Percentiles rank a stretch among this genome's conserved stretches.
Evolutionary conservation across 2,113 vertebrate species (phyloP).

Genomic region (Parus major): DNA sequence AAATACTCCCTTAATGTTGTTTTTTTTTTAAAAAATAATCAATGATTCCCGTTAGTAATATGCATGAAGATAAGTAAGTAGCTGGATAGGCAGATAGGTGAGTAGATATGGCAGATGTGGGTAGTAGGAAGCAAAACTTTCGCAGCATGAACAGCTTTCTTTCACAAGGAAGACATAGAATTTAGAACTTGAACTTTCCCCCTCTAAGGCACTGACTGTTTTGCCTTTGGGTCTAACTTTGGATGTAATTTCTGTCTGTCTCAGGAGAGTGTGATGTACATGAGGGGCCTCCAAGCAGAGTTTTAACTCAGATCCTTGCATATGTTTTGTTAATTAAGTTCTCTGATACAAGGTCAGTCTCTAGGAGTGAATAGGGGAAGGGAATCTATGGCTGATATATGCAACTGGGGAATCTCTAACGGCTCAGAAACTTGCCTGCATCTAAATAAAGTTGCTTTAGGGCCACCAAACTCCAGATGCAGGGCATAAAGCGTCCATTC

Average conservation of each 20-base stretch:
- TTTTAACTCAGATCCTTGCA: neutral
- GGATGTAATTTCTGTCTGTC: neutral
- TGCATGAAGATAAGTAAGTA: neutral
- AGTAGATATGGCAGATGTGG: neutral
- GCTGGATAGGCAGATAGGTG: neutral
- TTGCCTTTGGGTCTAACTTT: neutral
- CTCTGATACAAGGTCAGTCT: neutral
- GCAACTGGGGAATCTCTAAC: neutral
- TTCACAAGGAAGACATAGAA: neutral
- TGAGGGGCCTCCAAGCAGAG: neutral
- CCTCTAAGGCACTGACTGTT: neutral
- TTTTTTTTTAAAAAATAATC: constrained; percentile 15
- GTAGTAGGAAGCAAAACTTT: neutral
- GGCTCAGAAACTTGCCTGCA: neutral
- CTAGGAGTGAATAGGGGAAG: neutral
- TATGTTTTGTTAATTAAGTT: neutral
- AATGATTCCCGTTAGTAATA: neutral
- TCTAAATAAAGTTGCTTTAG: neutral
- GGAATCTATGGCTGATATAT: neutral
- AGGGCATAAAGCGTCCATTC: neutral
- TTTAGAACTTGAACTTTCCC: neutral
- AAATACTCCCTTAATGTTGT: neutral
- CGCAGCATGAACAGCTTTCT: neutral
- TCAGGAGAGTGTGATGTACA: neutral
- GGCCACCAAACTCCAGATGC: neutral